Evolutionary conservation across 2,797 vertebrate genomes (phyloP).

Genomic region (Podarcis lilfordi): DNA sequence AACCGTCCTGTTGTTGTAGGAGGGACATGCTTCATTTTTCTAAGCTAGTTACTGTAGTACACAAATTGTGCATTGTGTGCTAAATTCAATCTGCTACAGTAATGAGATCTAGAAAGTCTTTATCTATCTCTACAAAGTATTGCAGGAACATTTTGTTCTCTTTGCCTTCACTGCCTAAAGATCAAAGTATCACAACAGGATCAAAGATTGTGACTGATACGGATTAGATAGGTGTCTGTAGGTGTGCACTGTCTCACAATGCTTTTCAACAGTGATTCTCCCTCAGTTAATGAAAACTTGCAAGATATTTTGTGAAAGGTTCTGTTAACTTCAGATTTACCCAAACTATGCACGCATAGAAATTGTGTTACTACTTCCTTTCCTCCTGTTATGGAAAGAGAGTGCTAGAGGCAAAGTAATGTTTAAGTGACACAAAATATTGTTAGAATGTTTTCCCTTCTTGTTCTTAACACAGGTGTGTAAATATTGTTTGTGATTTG

Average conservation of each 20-base stretch:
- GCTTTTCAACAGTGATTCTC: neutral
- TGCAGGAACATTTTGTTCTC: neutral
- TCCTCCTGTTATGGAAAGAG: neutral
- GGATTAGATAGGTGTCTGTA: neutral
- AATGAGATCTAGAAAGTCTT: constrained; percentile 12
- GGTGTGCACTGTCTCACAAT: neutral
- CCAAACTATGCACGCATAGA: neutral
- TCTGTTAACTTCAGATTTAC: neutral
- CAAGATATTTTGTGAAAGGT: neutral
- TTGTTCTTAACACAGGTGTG: neutral
- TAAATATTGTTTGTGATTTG: neutral
- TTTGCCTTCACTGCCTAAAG: constrained; percentile 21
- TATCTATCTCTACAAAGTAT: neutral
- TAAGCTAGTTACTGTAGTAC: neutral
- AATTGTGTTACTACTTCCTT: neutral
- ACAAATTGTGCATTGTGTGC: neutral
- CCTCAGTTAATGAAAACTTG: neutral
- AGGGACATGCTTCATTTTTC: neutral
- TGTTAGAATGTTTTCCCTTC: neutral
- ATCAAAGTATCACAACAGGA: neutral
- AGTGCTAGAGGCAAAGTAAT: neutral
- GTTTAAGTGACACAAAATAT: neutral
- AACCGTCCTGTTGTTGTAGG: no score
- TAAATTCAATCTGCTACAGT: constrained; percentile 12
- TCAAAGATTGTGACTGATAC: neutral